A percentile compares a stretch with the other conserved stretches of the same genome.
These are phyloP conservation scores for Forbesichthys agassizii DNA, from an alignment of 2,113 vertebrate genomes.

Conservation along the genomic window DNA sequence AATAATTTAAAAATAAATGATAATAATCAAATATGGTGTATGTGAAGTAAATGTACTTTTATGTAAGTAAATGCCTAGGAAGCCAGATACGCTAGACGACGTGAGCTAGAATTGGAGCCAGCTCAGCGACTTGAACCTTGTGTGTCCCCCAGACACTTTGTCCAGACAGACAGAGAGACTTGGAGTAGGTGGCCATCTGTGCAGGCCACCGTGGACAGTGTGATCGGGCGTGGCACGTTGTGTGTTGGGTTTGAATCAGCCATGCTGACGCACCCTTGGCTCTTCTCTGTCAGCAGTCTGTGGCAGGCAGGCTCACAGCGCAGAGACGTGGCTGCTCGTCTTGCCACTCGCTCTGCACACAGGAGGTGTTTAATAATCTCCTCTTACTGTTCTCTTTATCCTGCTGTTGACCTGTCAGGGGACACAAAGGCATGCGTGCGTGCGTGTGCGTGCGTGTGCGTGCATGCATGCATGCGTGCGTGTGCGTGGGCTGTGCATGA, in stretches of 20 bases:
- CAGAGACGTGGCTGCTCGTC: too few species aligned
- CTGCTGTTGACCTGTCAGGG: too few species aligned
- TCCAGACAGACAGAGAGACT: conserved; percentile 57
- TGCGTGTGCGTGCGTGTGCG: conserved; percentile 12
- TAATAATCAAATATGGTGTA: too few species aligned
- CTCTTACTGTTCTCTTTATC: too few species aligned
- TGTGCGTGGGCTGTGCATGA: neutral
- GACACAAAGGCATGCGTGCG: neutral
- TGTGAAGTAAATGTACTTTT: too few species aligned
- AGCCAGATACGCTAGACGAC: conserved; percentile 32
- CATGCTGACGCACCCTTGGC: conserved; percentile 50
- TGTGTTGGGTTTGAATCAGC: conserved; percentile 40
- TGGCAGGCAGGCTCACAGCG: neutral
- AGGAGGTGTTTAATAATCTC: neutral
- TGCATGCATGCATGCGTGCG: conserved; percentile 8
- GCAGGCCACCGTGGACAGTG: conserved; percentile 46
- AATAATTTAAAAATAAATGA: too few species aligned
- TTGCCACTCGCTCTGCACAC: too few species aligned
- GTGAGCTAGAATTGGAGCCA: conserved; percentile 36
- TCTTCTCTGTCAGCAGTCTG: conserved; percentile 53
- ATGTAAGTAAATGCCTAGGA: too few species aligned
- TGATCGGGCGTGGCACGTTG: conserved; percentile 44
- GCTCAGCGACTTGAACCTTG: conserved; percentile 47
- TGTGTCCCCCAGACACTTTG: conserved; percentile 40
- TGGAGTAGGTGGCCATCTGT: conserved; percentile 39